Base-by-base conservation (phyloP, 2,888 invertebrate genomes). In the Lasius fuliginosus region DNA sequence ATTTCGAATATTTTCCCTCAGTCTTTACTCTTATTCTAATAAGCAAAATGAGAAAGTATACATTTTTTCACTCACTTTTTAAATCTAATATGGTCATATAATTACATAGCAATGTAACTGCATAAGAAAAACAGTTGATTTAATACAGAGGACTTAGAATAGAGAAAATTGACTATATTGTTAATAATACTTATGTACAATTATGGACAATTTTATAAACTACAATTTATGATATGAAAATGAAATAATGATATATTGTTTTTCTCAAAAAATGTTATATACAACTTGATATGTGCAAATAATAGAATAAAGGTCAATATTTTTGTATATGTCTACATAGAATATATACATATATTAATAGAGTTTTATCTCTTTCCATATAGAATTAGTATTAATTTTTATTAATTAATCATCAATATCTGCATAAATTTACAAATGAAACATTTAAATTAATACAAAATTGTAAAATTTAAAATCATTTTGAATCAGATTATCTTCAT, bases 271-370 rank as follows among this genome's bases (percentile, higher is more conserved):
- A 91, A 85, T 91, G 91, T 92, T 91, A 90, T 90, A 90, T 85
- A 86, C 68, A 64, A 84, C 85, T 90, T 83, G 77, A 88, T 84
- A 88, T 89, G 90, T 90, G 89, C 91, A 33, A 90, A 90, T 91
- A 92, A 94, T 92, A 92, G 92, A 93, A 77, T 77, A 77, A 93
- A 93, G 85, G 82, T 94, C 94, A 91, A 93, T 94, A 94, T 94
- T 95, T 94, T 94, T 95, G 93, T 95, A 93, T 90, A 93, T 93
- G 93, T 91, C 85, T 90, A 86, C 69, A 87, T 56, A 64, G 30
- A 30, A 46, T 77, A 42, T 62, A 46, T 77, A 42, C 53, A 46
- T 77, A 42, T 62, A 3, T 79, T 60, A 74, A 64, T 64, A 46
- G 62, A 53, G 9, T 27, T 82, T 46, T 5, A 30, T 42, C 33